phyloP scores from a whole-genome alignment of 1,140 invertebrate species.

The Megathymus violae region DNA sequence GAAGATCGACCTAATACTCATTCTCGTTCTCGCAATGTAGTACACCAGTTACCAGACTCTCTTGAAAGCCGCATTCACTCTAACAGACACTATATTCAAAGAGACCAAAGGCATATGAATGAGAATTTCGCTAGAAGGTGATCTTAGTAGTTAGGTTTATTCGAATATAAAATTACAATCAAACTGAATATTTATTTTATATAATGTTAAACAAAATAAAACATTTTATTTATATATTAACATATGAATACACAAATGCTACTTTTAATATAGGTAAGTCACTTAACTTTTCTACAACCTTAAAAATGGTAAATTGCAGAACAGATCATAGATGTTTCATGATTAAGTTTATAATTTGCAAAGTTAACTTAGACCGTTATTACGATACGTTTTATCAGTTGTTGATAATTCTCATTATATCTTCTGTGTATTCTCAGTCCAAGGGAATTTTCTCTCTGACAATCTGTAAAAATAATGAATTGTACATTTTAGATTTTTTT shows the following conservation, averaged over 20 bases:
- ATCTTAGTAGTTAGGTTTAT: slow-evolving; percentile 34
- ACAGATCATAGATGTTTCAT: not conserved
- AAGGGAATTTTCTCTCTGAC: slow-evolving; percentile 86
- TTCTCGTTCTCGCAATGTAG: slow-evolving; percentile 40
- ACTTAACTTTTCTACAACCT: not conserved
- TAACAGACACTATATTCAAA: slow-evolving; percentile 74
- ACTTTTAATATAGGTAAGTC: slow-evolving; percentile 19
- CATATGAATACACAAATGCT: slow-evolving; percentile 46
- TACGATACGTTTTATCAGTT: not conserved
- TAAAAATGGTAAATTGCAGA: not conserved
- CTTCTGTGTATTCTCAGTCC: slow-evolving; percentile 67
- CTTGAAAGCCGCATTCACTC: slow-evolving; percentile 70
- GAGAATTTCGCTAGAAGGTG: slow-evolving; percentile 69
- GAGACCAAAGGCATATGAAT: slow-evolving; percentile 68
- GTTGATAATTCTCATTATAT: not conserved
- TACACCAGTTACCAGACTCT: slow-evolving; percentile 62
- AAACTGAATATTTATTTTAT: slow-evolving; percentile 25
- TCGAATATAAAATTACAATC: slow-evolving; percentile 20
- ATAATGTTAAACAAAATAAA: slow-evolving; percentile 32
- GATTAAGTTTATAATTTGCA: too few species aligned
- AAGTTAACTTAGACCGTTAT: too few species aligned
- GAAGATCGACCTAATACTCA: slow-evolving; percentile 39
- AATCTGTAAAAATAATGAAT: slow-evolving; percentile 80
- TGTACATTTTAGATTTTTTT: slow-evolving; percentile 3
- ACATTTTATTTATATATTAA: slow-evolving; percentile 18